These are phyloP conservation scores for Rhodophaea formosa DNA, from an alignment of 2,888 invertebrate species.

Conservation along the genomic window DNA sequence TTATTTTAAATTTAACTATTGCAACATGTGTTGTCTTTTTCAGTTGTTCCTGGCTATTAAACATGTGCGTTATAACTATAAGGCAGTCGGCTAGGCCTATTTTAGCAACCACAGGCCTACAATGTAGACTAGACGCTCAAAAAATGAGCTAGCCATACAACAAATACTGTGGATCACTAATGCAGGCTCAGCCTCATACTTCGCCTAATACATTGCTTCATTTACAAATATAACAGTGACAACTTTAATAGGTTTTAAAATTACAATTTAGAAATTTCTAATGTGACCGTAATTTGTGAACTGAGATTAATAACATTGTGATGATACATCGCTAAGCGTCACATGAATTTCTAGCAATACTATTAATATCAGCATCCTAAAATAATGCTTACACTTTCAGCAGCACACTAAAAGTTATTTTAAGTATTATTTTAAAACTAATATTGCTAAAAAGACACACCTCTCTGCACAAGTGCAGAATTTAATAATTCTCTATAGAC, in stretches of 20 bases:
- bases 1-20: too few species aligned
- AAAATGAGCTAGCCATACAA: too few species aligned
- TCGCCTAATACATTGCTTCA: background rate
- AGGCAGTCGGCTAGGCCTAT: background rate
- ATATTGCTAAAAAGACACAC: slow-evolving; percentile 42
- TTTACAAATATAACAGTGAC: background rate
- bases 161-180: background rate
- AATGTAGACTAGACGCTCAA: background rate
- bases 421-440: slow-evolving; percentile 35
- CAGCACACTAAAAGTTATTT: slow-evolving; percentile 33
- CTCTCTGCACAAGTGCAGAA: slow-evolving; percentile 42
- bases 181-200: background rate
- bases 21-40: background rate
- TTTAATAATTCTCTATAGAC: slow-evolving; percentile 44
- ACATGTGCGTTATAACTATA: background rate
- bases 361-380: slow-evolving; percentile 32
- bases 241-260: background rate
- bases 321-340: slow-evolving; percentile 38
- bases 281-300: slow-evolving; percentile 40
- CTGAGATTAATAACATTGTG: slow-evolving; percentile 32
- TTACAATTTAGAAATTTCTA: slow-evolving; percentile 20
- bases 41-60: background rate
- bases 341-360: slow-evolving; percentile 44
- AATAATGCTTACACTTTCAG: slow-evolving; percentile 38
- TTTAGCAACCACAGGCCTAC: background rate